Base-by-base conservation (phyloP, 2,888 invertebrate species). In the Apotomis capreana region DNA sequence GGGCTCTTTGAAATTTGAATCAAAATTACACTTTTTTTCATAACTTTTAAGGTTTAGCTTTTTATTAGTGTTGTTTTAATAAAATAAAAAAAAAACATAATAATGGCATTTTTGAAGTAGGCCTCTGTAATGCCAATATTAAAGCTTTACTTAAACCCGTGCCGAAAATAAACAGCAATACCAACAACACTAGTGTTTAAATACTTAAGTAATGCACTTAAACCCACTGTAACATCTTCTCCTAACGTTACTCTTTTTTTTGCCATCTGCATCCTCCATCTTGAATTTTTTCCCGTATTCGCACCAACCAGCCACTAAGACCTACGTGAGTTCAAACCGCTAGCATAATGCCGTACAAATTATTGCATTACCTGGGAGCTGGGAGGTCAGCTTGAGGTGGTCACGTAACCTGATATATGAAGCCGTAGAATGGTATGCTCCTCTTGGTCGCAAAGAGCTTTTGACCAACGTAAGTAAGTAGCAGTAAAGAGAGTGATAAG, bases 341-440 rank as follows among this genome's bases (percentile, higher is more conserved):
- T 13, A 15, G 36, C 44, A 4, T 8, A 4, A 2, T 2, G 44
- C 44, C 13, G n/a, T 6, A 5, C 10, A 8, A 58, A 46, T 70
- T 36, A 13, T 10, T 65, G 40, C 49, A 12, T 61, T 74, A 62
- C 40, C 52, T 71, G 61, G 61, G 51, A 6, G n/a, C 58, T 36
- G 26, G 54, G 60, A 60, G 76, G 49, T 77, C 77, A 69, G 49
- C 37, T 74, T 74, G 57, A 9, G 36, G 5, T 75, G 76, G 76
- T 51, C 37, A 12, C 57, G 77, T 37, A 75, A 78, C 61, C 55
- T 74, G 57, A 77, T 77, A 77, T 26, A 61, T 15, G 77, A 78
- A 78, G 74, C 78, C 77, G 36, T 70, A 61, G 46, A 46, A 5
- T 54, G 51, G 49, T 55, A 51, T 15, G 37, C 6, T 64, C 62